Evolutionary conservation across 1,140 invertebrate species (phyloP), one percentile per base, ranked within the genome.

Genomic region (Tachypleus tridentatus): DNA sequence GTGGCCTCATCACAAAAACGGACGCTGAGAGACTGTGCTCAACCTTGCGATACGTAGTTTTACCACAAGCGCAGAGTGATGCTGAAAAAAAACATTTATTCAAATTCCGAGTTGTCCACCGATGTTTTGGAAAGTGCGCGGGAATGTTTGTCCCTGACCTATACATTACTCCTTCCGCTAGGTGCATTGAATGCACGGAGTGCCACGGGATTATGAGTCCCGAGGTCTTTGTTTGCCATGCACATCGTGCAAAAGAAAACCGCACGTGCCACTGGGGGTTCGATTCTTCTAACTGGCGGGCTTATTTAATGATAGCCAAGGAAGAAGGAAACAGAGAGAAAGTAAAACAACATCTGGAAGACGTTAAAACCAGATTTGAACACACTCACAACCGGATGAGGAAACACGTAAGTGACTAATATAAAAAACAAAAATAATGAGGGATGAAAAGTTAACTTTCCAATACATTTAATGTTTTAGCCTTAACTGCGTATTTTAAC

Each of bases 221-320:
- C 2, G 85, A 88, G 71, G 85, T 89, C 69, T 98, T 98, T 78
- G 93, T 98, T 57, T 86, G 88, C 72, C 95, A 98, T 79, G 90
- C 89, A 66, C 94, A 98, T 77, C 82, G 85, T 67, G 80, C 83
- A 61, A 69, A 73, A 57, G 90, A 95, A 78, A 93, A 92, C 73
- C 85, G 90, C 69, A 97, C 93, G 59, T 95, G 93, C 74, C 95
- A 98, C 77, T 98, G 95, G 95, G 95, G 95, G 9, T 98, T 98
- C 79, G 93, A 98, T 79, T 95, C 93, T 3, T 80, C 84, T 68
- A 92, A 95, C 73, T 98, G 95, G 95, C 82, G 93, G 57, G 82
- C 85, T 61, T 98, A 98, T 79, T 79, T 95, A 8, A 82, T 94
- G 63, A 82, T 95, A 59, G 84, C 85, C 50, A 83, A 87, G 69